A percentile compares a stretch with the other conserved stretches of the same genome.
phyloP scores from a whole-genome alignment of 1,140 invertebrate genomes.

The Drosophila parabipectinata region DNA sequence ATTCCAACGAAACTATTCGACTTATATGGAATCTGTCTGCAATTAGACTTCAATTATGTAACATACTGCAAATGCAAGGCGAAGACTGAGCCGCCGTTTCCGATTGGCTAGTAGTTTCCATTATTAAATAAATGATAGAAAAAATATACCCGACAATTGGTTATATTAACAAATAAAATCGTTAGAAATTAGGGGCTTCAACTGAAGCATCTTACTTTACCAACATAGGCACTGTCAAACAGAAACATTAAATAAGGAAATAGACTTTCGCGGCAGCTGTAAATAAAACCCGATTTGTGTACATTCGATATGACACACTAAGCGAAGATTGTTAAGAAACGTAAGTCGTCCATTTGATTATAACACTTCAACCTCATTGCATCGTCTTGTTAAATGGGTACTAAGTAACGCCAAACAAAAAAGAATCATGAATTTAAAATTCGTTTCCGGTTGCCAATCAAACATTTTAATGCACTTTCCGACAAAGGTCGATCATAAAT shows the following conservation, averaged over 20 bases:
- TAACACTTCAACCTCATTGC: conserved; percentile 47
- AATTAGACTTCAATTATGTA: conserved; percentile 41
- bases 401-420: conserved; percentile 45
- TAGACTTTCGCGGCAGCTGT: conserved; percentile 24
- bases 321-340: conserved; percentile 42
- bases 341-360: conserved; percentile 51
- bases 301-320: conserved; percentile 22
- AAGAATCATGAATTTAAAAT: conserved; percentile 58
- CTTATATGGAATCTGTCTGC: conserved; percentile 19
- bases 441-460: conserved; percentile 57
- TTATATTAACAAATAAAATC: conserved; percentile 11
- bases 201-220: conserved; percentile 44
- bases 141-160: conserved; percentile 35
- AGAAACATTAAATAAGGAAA: conserved; percentile 16
- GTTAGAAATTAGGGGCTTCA: conserved; percentile 15
- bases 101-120: conserved; percentile 49
- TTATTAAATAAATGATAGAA: conserved; percentile 30
- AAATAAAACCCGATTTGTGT: conserved; percentile 27
- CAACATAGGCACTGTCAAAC: conserved; percentile 36
- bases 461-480: conserved; percentile 38
- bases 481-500: conserved; percentile 14
- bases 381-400: conserved; percentile 52
- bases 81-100: conserved; percentile 53
- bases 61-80: conserved; percentile 52
- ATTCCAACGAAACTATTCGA: conserved; percentile 10